Conservation (phyloP, 2,888 invertebrate species). For the Anoplius nigerrimus region DNA sequence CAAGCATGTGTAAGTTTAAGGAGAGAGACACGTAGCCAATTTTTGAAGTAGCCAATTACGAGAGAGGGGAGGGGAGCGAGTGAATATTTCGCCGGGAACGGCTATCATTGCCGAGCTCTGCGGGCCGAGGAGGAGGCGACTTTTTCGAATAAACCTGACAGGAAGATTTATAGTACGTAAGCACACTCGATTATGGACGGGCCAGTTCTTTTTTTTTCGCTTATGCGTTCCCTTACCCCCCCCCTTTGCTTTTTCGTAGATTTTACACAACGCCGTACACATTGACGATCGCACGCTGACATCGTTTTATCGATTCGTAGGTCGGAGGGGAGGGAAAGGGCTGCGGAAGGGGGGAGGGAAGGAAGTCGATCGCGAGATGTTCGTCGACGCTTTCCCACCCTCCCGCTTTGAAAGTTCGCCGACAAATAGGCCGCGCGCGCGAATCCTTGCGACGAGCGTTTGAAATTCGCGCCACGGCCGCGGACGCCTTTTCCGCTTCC, state of each 20-base stretch:
- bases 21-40: conserved; percentile 35
- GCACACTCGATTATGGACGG: conserved; percentile 45
- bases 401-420: neutral
- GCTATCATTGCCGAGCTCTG: neutral
- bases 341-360: neutral
- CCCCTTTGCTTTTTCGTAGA: conserved; percentile 23
- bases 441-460: no score
- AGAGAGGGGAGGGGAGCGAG: conserved; percentile 15
- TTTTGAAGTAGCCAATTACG: conserved; percentile 36
- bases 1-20: conserved; percentile 12
- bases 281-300: conserved; percentile 33
- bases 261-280: conserved; percentile 39
- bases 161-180: conserved; percentile 30
- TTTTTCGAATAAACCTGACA: conserved; percentile 26
- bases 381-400: conserved; percentile 20
- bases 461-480: no score
- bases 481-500: no score
- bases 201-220: conserved; percentile 51
- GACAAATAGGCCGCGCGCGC: neutral
- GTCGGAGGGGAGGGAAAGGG: conserved; percentile 11
- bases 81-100: neutral
- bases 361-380: neutral
- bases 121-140: conserved; percentile 2
- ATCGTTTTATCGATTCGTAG: conserved; percentile 24
- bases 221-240: no score